Evolutionary conservation across 35 echinoderm and acorn worm species (phyloP).

Genomic region (Apostichopus japonicus): DNA sequence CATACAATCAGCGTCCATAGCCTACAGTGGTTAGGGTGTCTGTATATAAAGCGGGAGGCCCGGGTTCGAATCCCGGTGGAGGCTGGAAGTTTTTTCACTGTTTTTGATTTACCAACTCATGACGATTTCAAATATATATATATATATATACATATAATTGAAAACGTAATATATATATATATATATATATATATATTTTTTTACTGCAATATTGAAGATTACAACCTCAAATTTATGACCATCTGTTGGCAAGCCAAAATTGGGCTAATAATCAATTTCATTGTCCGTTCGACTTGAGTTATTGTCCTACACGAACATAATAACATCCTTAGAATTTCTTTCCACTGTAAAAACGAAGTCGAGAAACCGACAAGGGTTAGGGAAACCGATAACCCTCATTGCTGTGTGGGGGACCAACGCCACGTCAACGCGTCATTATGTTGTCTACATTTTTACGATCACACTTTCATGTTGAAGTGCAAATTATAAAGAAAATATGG

Average conservation of each 20-base stretch:
- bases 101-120: no score
- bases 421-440: background rate
- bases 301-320: background rate
- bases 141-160: no score
- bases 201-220: no score
- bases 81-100: no score
- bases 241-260: background rate
- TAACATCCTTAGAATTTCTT: background rate
- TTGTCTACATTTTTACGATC: background rate
- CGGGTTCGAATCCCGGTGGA: no score
- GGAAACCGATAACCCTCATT: background rate
- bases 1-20: no score
- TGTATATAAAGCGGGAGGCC: no score
- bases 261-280: background rate
- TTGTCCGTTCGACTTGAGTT: background rate
- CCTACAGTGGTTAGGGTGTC: no score
- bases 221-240: background rate
- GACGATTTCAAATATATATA: no score
- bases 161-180: no score
- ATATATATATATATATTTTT: no score
- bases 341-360: background rate
- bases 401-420: background rate
- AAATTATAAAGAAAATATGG: background rate
- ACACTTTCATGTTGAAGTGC: background rate
- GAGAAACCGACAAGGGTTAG: background rate